Conservation (phyloP, 2,797 vertebrate genomes). For the Coilia nasus region DNA sequence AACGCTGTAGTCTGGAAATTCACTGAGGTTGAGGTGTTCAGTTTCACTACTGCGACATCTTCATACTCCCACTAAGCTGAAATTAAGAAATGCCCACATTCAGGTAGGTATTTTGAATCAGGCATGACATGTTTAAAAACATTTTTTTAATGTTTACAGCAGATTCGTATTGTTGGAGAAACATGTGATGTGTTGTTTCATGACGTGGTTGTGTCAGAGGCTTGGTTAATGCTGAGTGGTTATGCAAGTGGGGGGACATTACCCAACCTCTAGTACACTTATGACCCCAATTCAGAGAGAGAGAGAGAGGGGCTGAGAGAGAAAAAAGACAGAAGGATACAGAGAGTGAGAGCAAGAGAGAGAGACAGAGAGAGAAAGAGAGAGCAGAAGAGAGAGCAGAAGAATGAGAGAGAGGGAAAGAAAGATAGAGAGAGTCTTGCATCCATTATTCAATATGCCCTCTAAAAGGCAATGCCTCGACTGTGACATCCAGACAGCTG, state of each 20-base stretch:
- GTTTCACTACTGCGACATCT: slow-evolving; percentile 4
- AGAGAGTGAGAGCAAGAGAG: slow-evolving; percentile 31
- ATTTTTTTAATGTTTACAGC: not conserved
- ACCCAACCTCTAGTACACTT: slow-evolving; percentile 15
- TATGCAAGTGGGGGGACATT: slow-evolving; percentile 11
- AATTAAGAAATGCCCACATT: not conserved
- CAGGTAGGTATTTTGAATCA: not conserved
- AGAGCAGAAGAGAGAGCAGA: slow-evolving; percentile 39
- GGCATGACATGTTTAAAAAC: not conserved
- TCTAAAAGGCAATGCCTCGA: slow-evolving; percentile 35
- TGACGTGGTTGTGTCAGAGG: not conserved
- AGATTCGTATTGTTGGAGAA: not conserved
- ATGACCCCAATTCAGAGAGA: slow-evolving; percentile 13
- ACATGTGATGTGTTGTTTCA: not conserved
- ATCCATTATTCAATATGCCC: slow-evolving; percentile 57
- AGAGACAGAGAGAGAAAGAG: slow-evolving; percentile 46
- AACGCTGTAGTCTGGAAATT: not conserved
- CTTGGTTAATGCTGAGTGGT: slow-evolving; percentile 1
- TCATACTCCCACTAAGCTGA: not conserved
- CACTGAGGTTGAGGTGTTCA: slow-evolving; percentile 1
- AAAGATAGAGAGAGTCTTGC: slow-evolving; percentile 42
- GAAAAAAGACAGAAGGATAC: not conserved
- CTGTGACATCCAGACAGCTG: slow-evolving; percentile 43
- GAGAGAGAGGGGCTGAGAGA: not conserved
- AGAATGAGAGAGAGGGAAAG: slow-evolving; percentile 2